These are phyloP conservation scores for Mesocentrotus franciscanus DNA, from an alignment of 53 echinoderm and acorn worm species.

Conservation along the genomic window DNA sequence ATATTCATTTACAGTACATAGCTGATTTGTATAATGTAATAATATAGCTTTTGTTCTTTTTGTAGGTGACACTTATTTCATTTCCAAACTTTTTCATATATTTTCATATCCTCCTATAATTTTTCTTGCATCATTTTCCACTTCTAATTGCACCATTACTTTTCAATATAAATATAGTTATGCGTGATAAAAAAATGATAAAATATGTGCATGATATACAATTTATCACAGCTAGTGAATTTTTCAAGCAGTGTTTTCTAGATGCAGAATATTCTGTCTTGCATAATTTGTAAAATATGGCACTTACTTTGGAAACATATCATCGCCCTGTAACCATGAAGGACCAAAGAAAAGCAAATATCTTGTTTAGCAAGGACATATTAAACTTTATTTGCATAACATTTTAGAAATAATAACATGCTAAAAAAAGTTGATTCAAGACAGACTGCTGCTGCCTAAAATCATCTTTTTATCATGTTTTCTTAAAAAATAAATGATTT, in stretches of 20 bases:
- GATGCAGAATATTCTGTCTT: not conserved
- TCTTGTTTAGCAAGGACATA: not conserved
- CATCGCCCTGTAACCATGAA: slow-evolving; percentile 62
- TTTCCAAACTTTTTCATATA: too few relatives aligned
- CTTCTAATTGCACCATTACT: not conserved
- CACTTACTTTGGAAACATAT: slow-evolving; percentile 84
- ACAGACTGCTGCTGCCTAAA: not conserved
- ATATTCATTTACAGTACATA: too few relatives aligned
- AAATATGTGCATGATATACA: not conserved
- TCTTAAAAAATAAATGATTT: not conserved
- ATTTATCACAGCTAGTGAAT: not conserved
- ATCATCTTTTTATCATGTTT: not conserved
- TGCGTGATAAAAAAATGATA: too few relatives aligned
- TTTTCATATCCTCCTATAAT: too few relatives aligned
- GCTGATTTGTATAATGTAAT: too few relatives aligned
- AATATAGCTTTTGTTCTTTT: not conserved
- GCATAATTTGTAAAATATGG: not conserved
- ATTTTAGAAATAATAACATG: not conserved
- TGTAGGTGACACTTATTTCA: too few relatives aligned
- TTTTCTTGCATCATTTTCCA: too few relatives aligned
- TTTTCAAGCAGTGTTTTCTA: not conserved
- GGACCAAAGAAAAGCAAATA: slow-evolving; percentile 43
- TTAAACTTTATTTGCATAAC: not conserved
- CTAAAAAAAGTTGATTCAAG: not conserved
- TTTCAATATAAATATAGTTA: not conserved